Evolutionary conservation across 1,140 invertebrate species (phyloP).

Genomic region (Teleogryllus occipitalis): DNA sequence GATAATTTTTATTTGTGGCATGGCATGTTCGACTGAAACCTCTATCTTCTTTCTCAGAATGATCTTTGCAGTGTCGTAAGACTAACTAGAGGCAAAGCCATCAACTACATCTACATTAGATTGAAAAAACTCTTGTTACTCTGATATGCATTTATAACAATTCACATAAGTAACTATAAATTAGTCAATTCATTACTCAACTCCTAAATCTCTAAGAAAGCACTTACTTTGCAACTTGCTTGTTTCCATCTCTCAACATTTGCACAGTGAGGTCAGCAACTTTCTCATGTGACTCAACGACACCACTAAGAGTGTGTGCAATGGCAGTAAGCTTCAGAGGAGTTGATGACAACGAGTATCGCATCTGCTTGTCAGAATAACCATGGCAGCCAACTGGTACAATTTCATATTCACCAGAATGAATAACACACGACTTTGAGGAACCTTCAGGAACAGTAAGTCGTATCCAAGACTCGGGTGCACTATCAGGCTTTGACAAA

Average conservation of each 20-base stretch:
- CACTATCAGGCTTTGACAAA: slow-evolving; percentile 19
- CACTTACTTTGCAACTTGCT: slow-evolving; percentile 20
- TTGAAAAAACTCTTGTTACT: background rate
- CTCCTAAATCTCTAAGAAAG: background rate
- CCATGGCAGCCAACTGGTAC: slow-evolving; percentile 73
- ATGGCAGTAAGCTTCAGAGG: slow-evolving; percentile 32
- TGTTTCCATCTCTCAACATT: slow-evolving; percentile 29
- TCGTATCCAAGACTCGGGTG: slow-evolving; percentile 19
- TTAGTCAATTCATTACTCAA: background rate
- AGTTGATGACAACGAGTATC: slow-evolving; percentile 31
- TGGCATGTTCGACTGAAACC: no score
- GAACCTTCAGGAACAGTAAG: slow-evolving; percentile 35
- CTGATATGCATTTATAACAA: background rate
- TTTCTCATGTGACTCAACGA: slow-evolving; percentile 30
- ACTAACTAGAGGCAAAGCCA: no score
- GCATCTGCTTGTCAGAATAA: slow-evolving; percentile 47
- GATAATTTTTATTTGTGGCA: no score
- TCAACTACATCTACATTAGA: no score
- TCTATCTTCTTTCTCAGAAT: no score
- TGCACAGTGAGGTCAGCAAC: slow-evolving; percentile 32
- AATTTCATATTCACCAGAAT: slow-evolving; percentile 63
- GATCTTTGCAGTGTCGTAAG: no score
- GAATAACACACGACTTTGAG: slow-evolving; percentile 55
- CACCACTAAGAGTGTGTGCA: slow-evolving; percentile 33
- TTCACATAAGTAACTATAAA: background rate